Evolutionary conservation across 1,140 invertebrate species (phyloP), one percentile per base, ranked within the genome.

Genomic region (Sitobion miscanthi): DNA sequence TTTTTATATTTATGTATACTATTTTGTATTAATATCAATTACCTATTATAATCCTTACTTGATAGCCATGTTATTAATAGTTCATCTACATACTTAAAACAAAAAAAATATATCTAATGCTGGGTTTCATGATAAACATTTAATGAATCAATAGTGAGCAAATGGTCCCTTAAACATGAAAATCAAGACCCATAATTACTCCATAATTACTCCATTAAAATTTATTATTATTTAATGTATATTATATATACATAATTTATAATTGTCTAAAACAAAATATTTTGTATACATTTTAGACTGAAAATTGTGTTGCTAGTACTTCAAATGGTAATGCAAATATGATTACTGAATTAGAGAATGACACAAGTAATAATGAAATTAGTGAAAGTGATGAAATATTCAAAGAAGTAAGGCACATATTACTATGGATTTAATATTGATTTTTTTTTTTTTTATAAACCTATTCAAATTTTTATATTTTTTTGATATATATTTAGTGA

Each of bases 331-430:
- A 35, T 89, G 9, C n/a, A 38, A 89, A 2, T 42, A 42, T 35
- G 0, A 54, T 3, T n/a, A 23, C 21, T 42, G 49, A 42, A 38
- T 89, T 89, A 57, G 49, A 54, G 3, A 38, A 88, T 88, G 20
- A 20, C 23, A 52, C 8, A 88, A 49, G 45, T 87, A 38, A 54
- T 2, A 89, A 30, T 87, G 85, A 89, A 89, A 57, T 42, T 38
- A 57, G 17, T 89, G 38, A 89, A n/a, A 57, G 49, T 2, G 25
- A 57, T 89, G 25, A 42, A 57, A 57, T 89, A 57, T 89, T 89
- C 23, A 54, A 89, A 57, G 35, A 57, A 38, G 88, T 89, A 89
- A 89, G 52, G n/a, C 21, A 88, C 5, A 49, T 87, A 87, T 87
- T 7, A 83, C 21, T 87, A 49, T 87, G n/a, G 25, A 49, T 87